A percentile compares a stretch with the other conserved stretches of the same genome.
These are phyloP conservation scores for Corella eumyota DNA, from an alignment of 23 tunicate species.

Conservation along the genomic window DNA sequence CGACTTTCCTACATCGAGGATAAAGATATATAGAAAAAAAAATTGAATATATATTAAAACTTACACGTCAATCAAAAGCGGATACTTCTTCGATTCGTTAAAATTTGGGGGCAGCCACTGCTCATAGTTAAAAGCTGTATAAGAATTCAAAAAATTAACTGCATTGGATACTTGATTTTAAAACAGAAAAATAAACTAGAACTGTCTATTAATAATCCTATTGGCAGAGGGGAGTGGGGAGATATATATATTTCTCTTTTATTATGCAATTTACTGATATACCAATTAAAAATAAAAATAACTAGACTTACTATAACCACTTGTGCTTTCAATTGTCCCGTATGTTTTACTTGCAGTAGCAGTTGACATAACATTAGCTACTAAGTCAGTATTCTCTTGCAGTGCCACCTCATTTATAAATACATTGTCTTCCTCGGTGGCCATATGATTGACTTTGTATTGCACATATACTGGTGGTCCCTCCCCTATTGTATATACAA, in stretches of 20 bases:
- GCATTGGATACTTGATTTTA: background rate
- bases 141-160: background rate
- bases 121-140: slow-evolving; percentile 39
- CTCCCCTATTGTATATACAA: slow-evolving; percentile 30
- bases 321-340: slow-evolving; percentile 16
- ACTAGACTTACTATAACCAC: slow-evolving; percentile 49
- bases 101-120: slow-evolving; percentile 41
- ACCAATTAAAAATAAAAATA: background rate
- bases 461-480: slow-evolving; percentile 33
- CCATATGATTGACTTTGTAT: slow-evolving; percentile 20
- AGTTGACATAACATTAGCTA: slow-evolving; percentile 8
- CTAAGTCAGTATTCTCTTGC: slow-evolving; percentile 27
- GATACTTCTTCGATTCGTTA: slow-evolving; percentile 36
- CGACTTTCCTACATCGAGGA: too few species aligned
- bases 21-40: too few species aligned
- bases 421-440: slow-evolving; percentile 6
- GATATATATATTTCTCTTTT: background rate
- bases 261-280: background rate
- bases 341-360: slow-evolving; percentile 21
- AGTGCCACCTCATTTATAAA: slow-evolving; percentile 7
- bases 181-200: too few species aligned
- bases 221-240: background rate
- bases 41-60: background rate
- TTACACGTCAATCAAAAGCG: slow-evolving; percentile 66
- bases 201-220: too few species aligned